Percentiles rank a stretch among this genome's conserved stretches.
These are phyloP conservation scores for Potamilus streckersoni DNA, from an alignment of 1,140 invertebrate species.

Conservation along the genomic window DNA sequence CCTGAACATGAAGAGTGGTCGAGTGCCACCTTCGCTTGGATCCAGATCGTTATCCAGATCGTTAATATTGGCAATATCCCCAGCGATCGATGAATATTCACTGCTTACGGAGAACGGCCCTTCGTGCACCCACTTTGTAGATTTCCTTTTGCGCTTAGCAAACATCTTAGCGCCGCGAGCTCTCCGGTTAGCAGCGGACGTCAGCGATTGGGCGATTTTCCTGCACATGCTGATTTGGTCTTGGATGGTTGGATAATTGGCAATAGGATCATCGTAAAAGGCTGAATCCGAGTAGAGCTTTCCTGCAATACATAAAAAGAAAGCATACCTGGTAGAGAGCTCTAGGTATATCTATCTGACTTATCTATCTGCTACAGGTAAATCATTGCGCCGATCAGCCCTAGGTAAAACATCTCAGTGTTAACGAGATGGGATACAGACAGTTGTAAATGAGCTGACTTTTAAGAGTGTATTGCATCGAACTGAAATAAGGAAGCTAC, in stretches of 20 bases:
- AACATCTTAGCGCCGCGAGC: slow-evolving; percentile 96
- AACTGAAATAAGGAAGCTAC: no score
- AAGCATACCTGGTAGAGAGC: neutral
- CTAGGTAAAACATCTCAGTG: no score
- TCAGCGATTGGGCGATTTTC: slow-evolving; percentile 89
- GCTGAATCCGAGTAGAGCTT: slow-evolving; percentile 93
- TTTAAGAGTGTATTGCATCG: no score
- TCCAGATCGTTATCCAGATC: slow-evolving; percentile 50
- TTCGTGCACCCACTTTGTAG: slow-evolving; percentile 94
- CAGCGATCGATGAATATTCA: slow-evolving; percentile 34
- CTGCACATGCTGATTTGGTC: slow-evolving; percentile 93
- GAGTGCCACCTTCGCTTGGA: slow-evolving; percentile 41
- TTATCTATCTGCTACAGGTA: no score
- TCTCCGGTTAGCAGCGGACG: slow-evolving; percentile 89
- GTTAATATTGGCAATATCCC: slow-evolving; percentile 34
- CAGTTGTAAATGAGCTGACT: no score
- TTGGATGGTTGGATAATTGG: slow-evolving; percentile 91
- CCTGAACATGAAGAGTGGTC: slow-evolving; percentile 48
- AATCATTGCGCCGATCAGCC: no score
- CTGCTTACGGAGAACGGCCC: slow-evolving; percentile 76
- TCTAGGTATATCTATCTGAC: no score
- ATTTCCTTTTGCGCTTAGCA: slow-evolving; percentile 91
- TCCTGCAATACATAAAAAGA: slow-evolving; percentile 72
- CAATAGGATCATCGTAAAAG: slow-evolving; percentile 84
- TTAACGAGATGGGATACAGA: no score